Percentiles rank a stretch among this genome's conserved stretches.
These are phyloP conservation scores for Tinamus guttatus DNA, from an alignment of 2,113 vertebrate genomes.

Conservation along the genomic window DNA sequence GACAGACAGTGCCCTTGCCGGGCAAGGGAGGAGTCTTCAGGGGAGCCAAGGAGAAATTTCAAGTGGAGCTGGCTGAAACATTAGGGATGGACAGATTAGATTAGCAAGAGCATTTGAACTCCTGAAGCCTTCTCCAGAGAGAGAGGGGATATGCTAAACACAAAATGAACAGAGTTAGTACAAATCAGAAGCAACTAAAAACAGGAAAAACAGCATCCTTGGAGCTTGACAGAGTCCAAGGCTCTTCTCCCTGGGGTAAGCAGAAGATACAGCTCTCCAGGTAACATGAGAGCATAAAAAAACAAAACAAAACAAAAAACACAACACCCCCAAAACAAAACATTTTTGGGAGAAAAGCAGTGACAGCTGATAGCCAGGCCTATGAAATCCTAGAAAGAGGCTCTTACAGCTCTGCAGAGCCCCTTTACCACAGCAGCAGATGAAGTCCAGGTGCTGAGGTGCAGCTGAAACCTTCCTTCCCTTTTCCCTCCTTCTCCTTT, in stretches of 20 bases:
- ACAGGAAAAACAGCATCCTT: not conserved
- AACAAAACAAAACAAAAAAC: too few species aligned
- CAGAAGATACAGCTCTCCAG: not conserved
- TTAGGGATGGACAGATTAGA: not conserved
- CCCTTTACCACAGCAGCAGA: not conserved
- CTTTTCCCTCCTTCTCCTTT: too few species aligned
- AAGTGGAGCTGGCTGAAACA: not conserved
- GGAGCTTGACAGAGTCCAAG: not conserved
- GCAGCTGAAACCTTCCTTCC: not conserved
- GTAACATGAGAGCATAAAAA: not conserved
- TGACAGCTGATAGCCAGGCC: not conserved
- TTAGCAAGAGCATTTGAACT: too few species aligned
- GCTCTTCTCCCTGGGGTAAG: too few species aligned
- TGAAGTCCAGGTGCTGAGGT: not conserved
- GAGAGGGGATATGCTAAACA: not conserved
- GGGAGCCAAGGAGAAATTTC: not conserved
- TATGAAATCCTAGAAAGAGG: not conserved
- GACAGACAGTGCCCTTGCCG: not conserved
- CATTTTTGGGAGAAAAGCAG: too few species aligned
- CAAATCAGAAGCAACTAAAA: not conserved
- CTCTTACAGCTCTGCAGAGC: not conserved
- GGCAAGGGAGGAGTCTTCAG: not conserved
- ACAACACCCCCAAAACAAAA: too few species aligned
- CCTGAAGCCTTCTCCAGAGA: not conserved
- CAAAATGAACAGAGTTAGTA: too few species aligned